Evolutionary conservation across 2,113 vertebrate species (phyloP), one percentile per base, ranked within the genome.

Genomic region (Salvelinus fontinalis): DNA sequence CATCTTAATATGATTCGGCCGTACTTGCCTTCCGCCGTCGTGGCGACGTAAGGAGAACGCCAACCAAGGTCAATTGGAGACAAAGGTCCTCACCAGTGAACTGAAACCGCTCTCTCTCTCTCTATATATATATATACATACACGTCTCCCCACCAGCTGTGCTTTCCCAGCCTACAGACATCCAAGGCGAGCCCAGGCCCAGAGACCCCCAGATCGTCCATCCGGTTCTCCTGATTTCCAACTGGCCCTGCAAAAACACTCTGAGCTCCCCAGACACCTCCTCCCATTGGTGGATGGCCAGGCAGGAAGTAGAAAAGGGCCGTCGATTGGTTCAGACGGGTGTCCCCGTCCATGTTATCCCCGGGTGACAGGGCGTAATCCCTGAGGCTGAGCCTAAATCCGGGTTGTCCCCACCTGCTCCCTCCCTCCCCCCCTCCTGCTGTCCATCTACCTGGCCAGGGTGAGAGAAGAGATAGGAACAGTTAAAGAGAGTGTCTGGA

Each of bases 351-450:
- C 54, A 18, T 76, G 68, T 78, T 88, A 87, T 84, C 85, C 69
- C 81, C 8, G 39, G 81, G 75, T 87, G 81, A 84, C 76, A 48
- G 71, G 60, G 31, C 34, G 12, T 92, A 91, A 92, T 92, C 91
- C 87, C 81, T 5, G 39, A 75, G 54, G 84, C 76, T 86, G 83
- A 81, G n/a, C 71, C 83, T 88, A 89, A 91, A 89, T 87, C 88
- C 79, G 34, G 8, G 59, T 48, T 82, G 76, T 81, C 85, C 78
- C 81, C 80, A 89, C 71, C 88, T 89, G 90, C 77, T 88, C 76
- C 60, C 11, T 34, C 51, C 6, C 44, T 71, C 44, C 14, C 66
- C 9, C 22, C 22, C 14, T 27, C 26, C 24, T 18, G 6, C 48
- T 14, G 27, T 66, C n/a, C 26, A 51, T 78, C 80, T 57, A 79